Conservation (phyloP, 1,140 invertebrate species). For the Philopotamus ludificatus region DNA sequence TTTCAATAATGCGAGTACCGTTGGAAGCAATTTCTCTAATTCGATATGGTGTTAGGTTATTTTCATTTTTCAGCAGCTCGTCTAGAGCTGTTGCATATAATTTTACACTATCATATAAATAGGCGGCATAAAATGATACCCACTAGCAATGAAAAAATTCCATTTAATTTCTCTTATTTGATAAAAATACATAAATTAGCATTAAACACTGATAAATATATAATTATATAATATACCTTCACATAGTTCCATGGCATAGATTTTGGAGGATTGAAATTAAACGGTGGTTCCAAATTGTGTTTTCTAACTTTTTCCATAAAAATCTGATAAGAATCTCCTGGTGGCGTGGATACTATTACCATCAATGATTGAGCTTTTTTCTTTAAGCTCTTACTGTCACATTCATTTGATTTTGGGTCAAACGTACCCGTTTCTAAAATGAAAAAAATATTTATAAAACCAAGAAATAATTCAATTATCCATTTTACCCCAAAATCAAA, state of each 20-base stretch:
- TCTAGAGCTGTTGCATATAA: conserved; percentile 87
- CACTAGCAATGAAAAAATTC: too few relatives aligned
- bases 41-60: conserved; percentile 59
- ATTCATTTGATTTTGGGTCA: conserved; percentile 59
- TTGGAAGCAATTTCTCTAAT: conserved; percentile 73
- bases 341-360: conserved; percentile 81
- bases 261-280: conserved; percentile 69
- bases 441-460: neutral
- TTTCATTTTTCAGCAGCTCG: conserved; percentile 65
- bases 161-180: too few relatives aligned
- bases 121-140: conserved; percentile 91
- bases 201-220: too few relatives aligned
- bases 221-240: too few relatives aligned
- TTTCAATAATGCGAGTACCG: conserved; percentile 74
- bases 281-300: conserved; percentile 75
- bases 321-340: conserved; percentile 68
- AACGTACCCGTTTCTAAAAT: conserved; percentile 52
- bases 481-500: too few relatives aligned
- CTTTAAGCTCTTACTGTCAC: conserved; percentile 64
- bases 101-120: conserved; percentile 93
- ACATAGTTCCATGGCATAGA: conserved; percentile 56
- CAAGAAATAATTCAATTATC: neutral
- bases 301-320: conserved; percentile 76
- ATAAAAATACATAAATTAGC: too few relatives aligned
- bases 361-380: conserved; percentile 77